Evolutionary conservation across 2,888 invertebrate species (phyloP), one percentile per base, ranked within the genome.

Genomic region (Campaea margaritaria): DNA sequence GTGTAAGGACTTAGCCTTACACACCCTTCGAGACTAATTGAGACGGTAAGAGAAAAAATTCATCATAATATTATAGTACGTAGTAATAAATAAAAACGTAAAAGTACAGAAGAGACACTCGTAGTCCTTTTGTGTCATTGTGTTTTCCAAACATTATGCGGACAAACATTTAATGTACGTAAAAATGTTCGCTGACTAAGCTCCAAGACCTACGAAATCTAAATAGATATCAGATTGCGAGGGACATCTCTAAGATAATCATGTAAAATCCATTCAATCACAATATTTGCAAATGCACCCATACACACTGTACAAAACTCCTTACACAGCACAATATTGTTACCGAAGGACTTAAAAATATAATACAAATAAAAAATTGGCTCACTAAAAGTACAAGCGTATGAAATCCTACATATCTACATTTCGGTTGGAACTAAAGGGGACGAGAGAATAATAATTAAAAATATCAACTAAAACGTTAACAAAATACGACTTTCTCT

Each of bases 401-500:
- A 92, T 91, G 85, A 89, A 81, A 87, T 86, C 87, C 91, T 91
- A 92, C 80, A 81, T 79, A 85, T 84, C 91, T 91, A 91, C 89
- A 84, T 79, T 21, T 86, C 87, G 82, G 88, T 86, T 88, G 88
- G 88, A 88, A 86, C 90, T 89, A 89, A 72, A 75, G 79, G 88
- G 84, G 82, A 79, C 81, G 83, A 87, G 85, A 88, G 81, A 86
- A 87, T 86, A 85, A 78, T 75, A 81, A 81, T 68, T 66, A 66
- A 81, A 89, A 91, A 89, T 87, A 91, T 91, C 91, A 91, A 91
- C 91, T 92, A 92, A 89, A 92, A 91, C 91, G 90, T 92, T 91
- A 92, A 92, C 91, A 92, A 91, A 92, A 91, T 92, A 92, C 91
- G 81, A 88, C 89, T 87, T 91, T 91, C 89, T 91, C 91, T 91